These are phyloP conservation scores for Osmoderma eremita DNA, from an alignment of 2,888 invertebrate species.

Conservation along the genomic window DNA sequence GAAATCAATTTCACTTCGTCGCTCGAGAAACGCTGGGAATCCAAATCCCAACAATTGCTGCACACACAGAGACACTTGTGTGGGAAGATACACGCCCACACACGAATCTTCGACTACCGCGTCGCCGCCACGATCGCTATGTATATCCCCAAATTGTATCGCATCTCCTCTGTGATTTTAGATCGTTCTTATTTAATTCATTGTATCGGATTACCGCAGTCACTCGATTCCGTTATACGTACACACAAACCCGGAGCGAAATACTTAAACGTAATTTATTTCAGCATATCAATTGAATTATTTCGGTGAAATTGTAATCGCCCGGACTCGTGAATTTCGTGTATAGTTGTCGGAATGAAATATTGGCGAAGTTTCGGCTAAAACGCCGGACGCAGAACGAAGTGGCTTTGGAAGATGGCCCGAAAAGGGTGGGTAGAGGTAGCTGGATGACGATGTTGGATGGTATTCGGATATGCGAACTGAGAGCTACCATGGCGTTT, in stretches of 20 bases:
- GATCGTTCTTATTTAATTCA: conserved; percentile 19
- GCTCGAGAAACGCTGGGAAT: conserved; percentile 15
- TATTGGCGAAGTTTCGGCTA: conserved; percentile 57
- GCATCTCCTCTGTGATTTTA: conserved; percentile 8
- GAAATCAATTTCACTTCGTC: conserved; percentile 30
- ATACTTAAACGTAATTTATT: conserved; percentile 26
- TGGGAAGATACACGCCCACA: not conserved
- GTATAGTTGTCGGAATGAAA: conserved; percentile 50
- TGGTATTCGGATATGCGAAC: conserved; percentile 50
- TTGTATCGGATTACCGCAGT: conserved; percentile 10
- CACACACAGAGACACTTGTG: not conserved
- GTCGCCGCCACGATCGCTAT: conserved; percentile 2
- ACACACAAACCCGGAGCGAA: conserved; percentile 1
- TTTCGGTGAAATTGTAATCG: conserved; percentile 35
- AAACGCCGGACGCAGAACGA: conserved; percentile 58
- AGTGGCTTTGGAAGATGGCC: conserved; percentile 50
- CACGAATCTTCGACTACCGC: not conserved
- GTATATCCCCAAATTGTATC: conserved; percentile 16
- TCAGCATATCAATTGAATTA: conserved; percentile 33
- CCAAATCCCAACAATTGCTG: conserved; percentile 15
- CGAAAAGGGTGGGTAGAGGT: conserved; percentile 45
- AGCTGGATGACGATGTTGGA: conserved; percentile 43
- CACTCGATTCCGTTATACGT: not conserved
- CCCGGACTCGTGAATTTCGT: conserved; percentile 25
- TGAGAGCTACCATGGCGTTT: conserved; percentile 41